These are phyloP conservation scores for Caenorhabditis uteleia DNA, from an alignment of 2,888 invertebrate genomes.

Conservation along the genomic window DNA sequence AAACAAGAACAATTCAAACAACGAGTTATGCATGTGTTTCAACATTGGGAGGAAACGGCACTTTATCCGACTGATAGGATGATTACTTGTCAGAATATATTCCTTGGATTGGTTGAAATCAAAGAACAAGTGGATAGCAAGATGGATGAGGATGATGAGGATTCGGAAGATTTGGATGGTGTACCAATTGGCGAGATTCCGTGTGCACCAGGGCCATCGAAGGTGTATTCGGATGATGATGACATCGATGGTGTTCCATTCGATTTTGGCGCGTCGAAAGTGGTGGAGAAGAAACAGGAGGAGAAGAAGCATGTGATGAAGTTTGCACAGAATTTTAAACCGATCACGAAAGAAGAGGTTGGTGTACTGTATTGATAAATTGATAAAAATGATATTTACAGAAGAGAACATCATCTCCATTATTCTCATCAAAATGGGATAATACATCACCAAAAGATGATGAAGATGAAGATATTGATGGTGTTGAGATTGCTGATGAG, in stretches of 20 bases:
- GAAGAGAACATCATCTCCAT: no score
- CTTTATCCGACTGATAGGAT: constrained; percentile 92
- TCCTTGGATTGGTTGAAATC: constrained; percentile 79
- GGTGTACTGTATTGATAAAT: no score
- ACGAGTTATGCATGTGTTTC: constrained; percentile 72
- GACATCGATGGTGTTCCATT: constrained; percentile 46
- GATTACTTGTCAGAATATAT: constrained; percentile 84
- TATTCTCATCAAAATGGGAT: no score
- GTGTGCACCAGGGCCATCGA: no score
- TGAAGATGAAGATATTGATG: constrained; percentile 50
- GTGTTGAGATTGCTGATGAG: constrained; percentile 35
- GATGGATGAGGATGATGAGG: constrained; percentile 1
- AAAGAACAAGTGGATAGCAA: constrained; percentile 8
- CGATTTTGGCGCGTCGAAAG: constrained; percentile 6
- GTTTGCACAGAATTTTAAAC: no score
- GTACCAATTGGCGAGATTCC: constrained; percentile 22
- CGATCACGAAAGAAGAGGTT: no score
- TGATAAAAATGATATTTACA: no score
- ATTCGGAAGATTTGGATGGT: constrained; percentile 52
- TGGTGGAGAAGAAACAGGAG: no score
- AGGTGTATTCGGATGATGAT: constrained; percentile 36
- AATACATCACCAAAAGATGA: constrained; percentile 2
- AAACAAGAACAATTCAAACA: constrained; percentile 94
- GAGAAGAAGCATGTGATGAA: no score
- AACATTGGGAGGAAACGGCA: constrained; percentile 97